Base-by-base conservation (phyloP, 1,140 invertebrate species). In the Nautilus pompilius region DNA sequence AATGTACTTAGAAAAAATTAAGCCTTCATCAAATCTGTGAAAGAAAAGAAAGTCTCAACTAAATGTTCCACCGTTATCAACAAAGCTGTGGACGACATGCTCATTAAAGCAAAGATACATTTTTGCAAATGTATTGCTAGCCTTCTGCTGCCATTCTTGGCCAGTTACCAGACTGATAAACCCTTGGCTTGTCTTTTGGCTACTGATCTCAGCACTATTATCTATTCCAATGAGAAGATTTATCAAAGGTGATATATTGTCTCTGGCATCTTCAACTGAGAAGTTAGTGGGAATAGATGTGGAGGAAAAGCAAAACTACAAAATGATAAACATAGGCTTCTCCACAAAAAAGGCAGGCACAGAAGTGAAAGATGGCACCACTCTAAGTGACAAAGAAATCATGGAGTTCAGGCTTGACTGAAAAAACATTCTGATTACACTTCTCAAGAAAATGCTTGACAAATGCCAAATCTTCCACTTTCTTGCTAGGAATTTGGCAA, bases 101-200 rank as follows among this genome's bases (percentile, higher is more conserved):
- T n/a, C n/a, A n/a, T n/a, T n/a, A 5, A 56, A 13, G 45, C 33
- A 30, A 66, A 62, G 24, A 20, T 65, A 0, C 26, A 60, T 6
- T 65, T 60, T 48, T 68, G 61, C 33, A 33, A 45, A 15, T 55
- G 1, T 17, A 51, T 65, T 4, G 58, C 56, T 33, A 17, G 17
- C 17, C 24, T 28, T 20, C 13, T 71, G n/a, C 24, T 41, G 6
- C 59, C 58, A 24, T 73, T 71, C 49, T 48, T 70, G 5, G 26
- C 29, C 5, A 30, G n/a, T n/a, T n/a, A n/a, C n/a, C 64, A 65
- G 53, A 49, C 51, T 2, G 51, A 66, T 34, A 24, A 20, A 22
- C 63, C 69, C 10, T 22, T 6, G n/a, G n/a, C n/a, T 66, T 2
- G 54, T 57, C n/a, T 66, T 63, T 48, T 71, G n/a, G 24, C 22